Conservation (phyloP, 2,888 invertebrate species). For the Synergus itoensis region DNA sequence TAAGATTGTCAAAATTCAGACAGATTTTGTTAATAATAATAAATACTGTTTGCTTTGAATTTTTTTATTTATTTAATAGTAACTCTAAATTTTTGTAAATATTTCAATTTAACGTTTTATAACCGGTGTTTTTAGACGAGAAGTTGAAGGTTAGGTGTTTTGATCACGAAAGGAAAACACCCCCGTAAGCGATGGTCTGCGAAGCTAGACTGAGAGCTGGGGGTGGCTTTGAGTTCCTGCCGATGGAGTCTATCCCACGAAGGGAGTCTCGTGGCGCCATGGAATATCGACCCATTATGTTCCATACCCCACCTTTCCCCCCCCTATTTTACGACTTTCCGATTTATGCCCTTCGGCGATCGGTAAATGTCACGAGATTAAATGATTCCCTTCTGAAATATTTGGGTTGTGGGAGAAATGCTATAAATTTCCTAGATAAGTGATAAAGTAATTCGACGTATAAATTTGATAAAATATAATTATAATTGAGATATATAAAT, state of each 20-base stretch:
- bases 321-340: constrained; percentile 11
- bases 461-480: not conserved
- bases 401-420: not conserved
- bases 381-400: not conserved
- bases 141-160: constrained; percentile 11
- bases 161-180: constrained; percentile 7
- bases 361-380: constrained; percentile 5
- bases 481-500: too few relatives aligned
- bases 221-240: constrained; percentile 28
- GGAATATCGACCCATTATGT: constrained; percentile 36
- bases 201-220: constrained; percentile 26
- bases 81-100: not conserved
- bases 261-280: constrained; percentile 32
- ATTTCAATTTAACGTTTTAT: not conserved
- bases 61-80: not conserved
- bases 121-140: not conserved
- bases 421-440: not conserved
- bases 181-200: constrained; percentile 28
- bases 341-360: not conserved
- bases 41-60: not conserved
- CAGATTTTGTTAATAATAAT: not conserved
- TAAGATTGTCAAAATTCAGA: not conserved
- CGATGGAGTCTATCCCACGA: not conserved
- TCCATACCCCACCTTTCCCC: constrained; percentile 2
- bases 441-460: not conserved